Evolutionary conservation across 1,140 invertebrate genomes (phyloP).

Genomic region (Hyposmocoma kahamanoa): DNA sequence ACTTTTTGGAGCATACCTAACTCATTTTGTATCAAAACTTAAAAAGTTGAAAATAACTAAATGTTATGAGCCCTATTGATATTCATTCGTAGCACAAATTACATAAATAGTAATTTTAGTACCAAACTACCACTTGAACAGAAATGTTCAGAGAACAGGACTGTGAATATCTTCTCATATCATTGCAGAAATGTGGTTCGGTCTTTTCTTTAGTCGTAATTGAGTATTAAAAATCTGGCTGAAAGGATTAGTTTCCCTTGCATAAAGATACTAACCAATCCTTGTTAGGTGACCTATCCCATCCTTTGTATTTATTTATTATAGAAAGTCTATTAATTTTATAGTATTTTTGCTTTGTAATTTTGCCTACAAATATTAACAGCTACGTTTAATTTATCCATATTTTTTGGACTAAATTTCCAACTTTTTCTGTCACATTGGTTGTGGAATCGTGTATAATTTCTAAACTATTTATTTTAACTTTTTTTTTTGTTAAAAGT

Average conservation of each 20-base stretch:
- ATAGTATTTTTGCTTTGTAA: conserved; percentile 61
- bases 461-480: conserved; percentile 56
- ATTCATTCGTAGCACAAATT: too few species aligned
- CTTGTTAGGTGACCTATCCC: conserved; percentile 43
- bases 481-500: conserved; percentile 49
- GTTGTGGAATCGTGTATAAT: conserved; percentile 57
- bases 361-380: conserved; percentile 47
- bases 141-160: too few species aligned
- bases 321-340: conserved; percentile 39
- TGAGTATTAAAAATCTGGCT: conserved; percentile 6
- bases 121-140: too few species aligned
- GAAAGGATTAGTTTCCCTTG: conserved; percentile 2
- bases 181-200: conserved; percentile 14
- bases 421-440: conserved; percentile 28
- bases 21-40: too few species aligned
- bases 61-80: too few species aligned
- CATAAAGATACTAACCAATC: conserved; percentile 34
- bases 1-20: too few species aligned
- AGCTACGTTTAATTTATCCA: conserved; percentile 30
- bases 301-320: conserved; percentile 61
- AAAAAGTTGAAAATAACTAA: too few species aligned
- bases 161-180: too few species aligned
- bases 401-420: conserved; percentile 4
- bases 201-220: too few species aligned
- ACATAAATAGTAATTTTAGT: too few species aligned